Evolutionary conservation across 1,140 invertebrate species (phyloP).

Genomic region (Heliconius eleuchia): DNA sequence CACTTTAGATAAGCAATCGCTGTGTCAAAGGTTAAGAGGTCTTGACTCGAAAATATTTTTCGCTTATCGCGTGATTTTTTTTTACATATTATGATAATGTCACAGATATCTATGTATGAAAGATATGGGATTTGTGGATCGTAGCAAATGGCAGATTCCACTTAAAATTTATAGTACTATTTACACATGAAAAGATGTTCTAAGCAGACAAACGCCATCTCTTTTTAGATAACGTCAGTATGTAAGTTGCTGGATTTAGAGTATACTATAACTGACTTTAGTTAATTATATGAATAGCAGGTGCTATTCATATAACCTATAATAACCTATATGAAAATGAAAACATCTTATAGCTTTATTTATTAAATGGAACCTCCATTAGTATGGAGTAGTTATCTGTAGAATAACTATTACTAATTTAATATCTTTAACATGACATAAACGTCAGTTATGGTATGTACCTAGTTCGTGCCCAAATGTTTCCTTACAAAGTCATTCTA

Average conservation of each 20-base stretch:
- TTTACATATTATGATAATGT: slow-evolving; percentile 13
- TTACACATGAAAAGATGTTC: no score
- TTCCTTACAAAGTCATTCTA: slow-evolving; percentile 36
- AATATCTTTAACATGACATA: neutral
- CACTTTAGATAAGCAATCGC: slow-evolving; percentile 14
- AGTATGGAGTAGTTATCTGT: no score
- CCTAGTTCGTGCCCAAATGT: neutral
- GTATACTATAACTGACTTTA: no score
- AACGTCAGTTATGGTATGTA: neutral
- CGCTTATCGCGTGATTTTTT: neutral
- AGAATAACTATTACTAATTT: neutral
- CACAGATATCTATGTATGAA: neutral
- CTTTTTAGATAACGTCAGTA: no score
- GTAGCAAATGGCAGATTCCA: neutral
- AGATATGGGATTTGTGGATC: slow-evolving; percentile 3
- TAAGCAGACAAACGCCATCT: neutral
- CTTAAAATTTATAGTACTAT: no score
- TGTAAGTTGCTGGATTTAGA: no score
- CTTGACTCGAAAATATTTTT: neutral
- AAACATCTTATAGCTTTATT: no score
- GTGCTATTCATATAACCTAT: no score
- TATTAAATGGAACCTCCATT: no score
- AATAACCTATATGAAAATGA: no score
- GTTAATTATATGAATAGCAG: no score
- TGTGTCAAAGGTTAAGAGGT: slow-evolving; percentile 21